These are phyloP conservation scores for Parazoanthus atlanticus DNA, from an alignment of 92 coral and sea anemone species.

Conservation along the genomic window DNA sequence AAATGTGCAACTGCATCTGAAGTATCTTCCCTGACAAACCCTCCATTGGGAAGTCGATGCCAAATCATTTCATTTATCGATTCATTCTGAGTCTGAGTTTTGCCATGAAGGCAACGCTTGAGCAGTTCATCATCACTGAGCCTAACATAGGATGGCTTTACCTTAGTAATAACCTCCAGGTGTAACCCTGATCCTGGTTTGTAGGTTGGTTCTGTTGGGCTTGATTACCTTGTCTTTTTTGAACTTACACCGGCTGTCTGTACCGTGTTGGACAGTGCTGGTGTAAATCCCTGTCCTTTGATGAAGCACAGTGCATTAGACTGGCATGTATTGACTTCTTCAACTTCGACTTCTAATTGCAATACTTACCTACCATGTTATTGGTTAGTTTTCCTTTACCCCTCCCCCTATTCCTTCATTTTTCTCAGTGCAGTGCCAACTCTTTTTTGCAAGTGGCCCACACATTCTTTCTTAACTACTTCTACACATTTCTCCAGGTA, in stretches of 20 bases:
- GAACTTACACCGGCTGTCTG: constrained; percentile 52
- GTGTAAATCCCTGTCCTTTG: constrained; percentile 34
- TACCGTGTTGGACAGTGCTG: constrained; percentile 49
- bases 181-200: constrained; percentile 64
- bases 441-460: constrained; percentile 55
- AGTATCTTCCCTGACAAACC: constrained; percentile 36
- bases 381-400: constrained; percentile 63
- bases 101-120: constrained; percentile 59
- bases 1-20: constrained; percentile 67
- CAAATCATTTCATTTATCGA: constrained; percentile 63
- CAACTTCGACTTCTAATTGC: constrained; percentile 51
- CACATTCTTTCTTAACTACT: constrained; percentile 50
- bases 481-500: not conserved
- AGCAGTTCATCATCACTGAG: constrained; percentile 60
- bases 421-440: constrained; percentile 63
- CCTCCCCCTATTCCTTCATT: constrained; percentile 55
- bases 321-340: constrained; percentile 59
- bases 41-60: constrained; percentile 57
- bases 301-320: constrained; percentile 51
- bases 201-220: constrained; percentile 1
- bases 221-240: constrained; percentile 21
- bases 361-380: constrained; percentile 44
- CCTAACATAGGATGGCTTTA: constrained; percentile 50
- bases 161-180: constrained; percentile 43
- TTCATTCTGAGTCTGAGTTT: constrained; percentile 66